phyloP scores from a whole-genome alignment of 2,797 vertebrate species.

The Octomys mimax region DNA sequence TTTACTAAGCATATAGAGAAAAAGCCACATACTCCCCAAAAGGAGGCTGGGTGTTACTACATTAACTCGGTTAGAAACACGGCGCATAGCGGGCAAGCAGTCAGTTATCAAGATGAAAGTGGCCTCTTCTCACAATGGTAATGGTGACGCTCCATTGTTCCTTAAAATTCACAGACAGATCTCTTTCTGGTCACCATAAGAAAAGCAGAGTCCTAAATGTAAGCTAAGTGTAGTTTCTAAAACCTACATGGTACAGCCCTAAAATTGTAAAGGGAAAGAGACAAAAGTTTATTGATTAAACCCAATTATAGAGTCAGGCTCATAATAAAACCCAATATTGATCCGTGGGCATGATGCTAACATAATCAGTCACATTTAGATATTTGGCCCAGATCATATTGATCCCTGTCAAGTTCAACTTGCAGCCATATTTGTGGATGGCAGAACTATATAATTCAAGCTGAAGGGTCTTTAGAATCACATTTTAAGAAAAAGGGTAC shows the following conservation, averaged over 20 bases:
- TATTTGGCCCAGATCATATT: conserved; percentile 95
- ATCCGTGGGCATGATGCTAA: conserved; percentile 95
- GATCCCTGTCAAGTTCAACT: conserved; percentile 98
- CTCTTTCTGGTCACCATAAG: conserved; percentile 93
- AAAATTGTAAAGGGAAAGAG: conserved; percentile 93
- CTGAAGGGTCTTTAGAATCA: conserved; percentile 91
- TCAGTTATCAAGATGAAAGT: conserved; percentile 93
- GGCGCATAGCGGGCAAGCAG: conserved; percentile 91
- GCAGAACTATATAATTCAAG: conserved; percentile 93
- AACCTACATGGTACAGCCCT: conserved; percentile 88
- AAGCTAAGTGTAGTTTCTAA: conserved; percentile 93
- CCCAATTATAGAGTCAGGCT: conserved; percentile 93
- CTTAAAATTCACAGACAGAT: conserved; percentile 94
- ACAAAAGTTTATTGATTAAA: conserved; percentile 99
- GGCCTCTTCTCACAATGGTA: conserved; percentile 89
- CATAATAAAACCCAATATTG: conserved; percentile 96
- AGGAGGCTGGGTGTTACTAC: conserved; percentile 92
- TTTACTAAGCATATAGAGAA: conserved; percentile 90
- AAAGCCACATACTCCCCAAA: conserved; percentile 91
- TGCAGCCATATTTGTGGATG: conserved; percentile 95
- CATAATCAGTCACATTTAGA: conserved; percentile 95
- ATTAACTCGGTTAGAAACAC: conserved; percentile 91
- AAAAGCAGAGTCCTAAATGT: conserved; percentile 90
- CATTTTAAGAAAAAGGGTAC: conserved; percentile 87
- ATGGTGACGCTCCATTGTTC: conserved; percentile 88